Conservation (phyloP, 2,797 vertebrate species). For the Cyclopterus lumpus region DNA sequence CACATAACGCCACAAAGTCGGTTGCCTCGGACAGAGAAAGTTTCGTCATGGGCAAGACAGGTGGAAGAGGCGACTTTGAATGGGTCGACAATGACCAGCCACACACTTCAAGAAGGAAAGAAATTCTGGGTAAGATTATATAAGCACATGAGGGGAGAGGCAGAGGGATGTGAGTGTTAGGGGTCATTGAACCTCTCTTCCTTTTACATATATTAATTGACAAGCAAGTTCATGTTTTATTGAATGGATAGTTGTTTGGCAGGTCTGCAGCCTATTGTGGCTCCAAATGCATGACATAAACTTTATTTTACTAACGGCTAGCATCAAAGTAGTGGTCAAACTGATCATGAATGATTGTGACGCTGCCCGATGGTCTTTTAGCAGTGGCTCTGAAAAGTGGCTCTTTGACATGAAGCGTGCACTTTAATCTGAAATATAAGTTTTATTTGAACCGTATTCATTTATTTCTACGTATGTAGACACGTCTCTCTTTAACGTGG, state of each 20-base stretch:
- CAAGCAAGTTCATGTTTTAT: background rate
- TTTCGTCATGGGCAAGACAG: slow-evolving; percentile 80
- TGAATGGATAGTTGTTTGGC: background rate
- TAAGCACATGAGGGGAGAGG: background rate
- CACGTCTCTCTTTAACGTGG: background rate
- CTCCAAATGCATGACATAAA: background rate
- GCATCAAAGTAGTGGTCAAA: background rate
- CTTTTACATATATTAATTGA: slow-evolving; percentile 3
- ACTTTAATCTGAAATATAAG: background rate
- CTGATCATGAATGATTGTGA: background rate
- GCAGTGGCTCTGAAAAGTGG: background rate
- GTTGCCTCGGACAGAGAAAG: background rate
- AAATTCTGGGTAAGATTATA: slow-evolving; percentile 83
- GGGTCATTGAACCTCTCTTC: background rate
- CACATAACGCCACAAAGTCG: slow-evolving; percentile 26
- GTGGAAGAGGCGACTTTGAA: slow-evolving; percentile 85
- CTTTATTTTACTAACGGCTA: background rate
- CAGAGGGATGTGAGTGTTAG: background rate
- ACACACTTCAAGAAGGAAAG: slow-evolving; percentile 86
- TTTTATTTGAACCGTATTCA: background rate
- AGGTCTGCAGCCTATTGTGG: background rate
- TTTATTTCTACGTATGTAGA: background rate
- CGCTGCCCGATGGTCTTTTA: background rate
- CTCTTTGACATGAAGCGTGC: background rate
- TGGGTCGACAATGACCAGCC: slow-evolving; percentile 89